phyloP scores from a whole-genome alignment of 2,113 vertebrate genomes.

The Urocitellus parryii region DNA sequence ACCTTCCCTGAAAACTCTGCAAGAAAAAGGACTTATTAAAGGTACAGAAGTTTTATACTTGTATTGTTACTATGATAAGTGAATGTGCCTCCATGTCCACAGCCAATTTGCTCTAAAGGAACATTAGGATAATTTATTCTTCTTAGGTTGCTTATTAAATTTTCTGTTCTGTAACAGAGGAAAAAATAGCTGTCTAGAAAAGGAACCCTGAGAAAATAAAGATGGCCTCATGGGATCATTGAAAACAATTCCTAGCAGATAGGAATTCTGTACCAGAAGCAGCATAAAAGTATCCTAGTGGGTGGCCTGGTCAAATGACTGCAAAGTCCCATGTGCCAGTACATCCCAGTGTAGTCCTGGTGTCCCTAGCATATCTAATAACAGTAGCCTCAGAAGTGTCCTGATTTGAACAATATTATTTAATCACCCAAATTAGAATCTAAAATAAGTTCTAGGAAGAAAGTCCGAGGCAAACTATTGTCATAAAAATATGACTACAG shows the following conservation, averaged over 20 bases:
- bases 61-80: slow-evolving; percentile 20
- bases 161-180: slow-evolving; percentile 21
- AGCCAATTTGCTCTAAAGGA: slow-evolving; percentile 26
- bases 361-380: not conserved
- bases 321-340: no score
- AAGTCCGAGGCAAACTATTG: not conserved
- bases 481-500: not conserved
- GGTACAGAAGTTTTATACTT: slow-evolving; percentile 85
- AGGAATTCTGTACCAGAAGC: not conserved
- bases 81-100: slow-evolving; percentile 16
- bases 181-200: slow-evolving; percentile 21
- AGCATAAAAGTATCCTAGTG: not conserved
- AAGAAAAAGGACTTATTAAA: slow-evolving; percentile 95
- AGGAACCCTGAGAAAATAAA: slow-evolving; percentile 45
- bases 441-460: not conserved
- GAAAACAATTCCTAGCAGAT: not conserved
- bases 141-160: slow-evolving; percentile 40
- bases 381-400: not conserved
- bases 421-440: not conserved
- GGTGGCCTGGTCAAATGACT: not conserved
- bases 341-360: fast-evolving
- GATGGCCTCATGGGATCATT: not conserved
- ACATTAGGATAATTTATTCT: slow-evolving; percentile 25
- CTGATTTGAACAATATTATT: not conserved
- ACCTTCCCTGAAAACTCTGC: slow-evolving; percentile 93